Base-by-base conservation (phyloP, 2,113 vertebrate genomes). In the Henicopernis longicauda region DNA sequence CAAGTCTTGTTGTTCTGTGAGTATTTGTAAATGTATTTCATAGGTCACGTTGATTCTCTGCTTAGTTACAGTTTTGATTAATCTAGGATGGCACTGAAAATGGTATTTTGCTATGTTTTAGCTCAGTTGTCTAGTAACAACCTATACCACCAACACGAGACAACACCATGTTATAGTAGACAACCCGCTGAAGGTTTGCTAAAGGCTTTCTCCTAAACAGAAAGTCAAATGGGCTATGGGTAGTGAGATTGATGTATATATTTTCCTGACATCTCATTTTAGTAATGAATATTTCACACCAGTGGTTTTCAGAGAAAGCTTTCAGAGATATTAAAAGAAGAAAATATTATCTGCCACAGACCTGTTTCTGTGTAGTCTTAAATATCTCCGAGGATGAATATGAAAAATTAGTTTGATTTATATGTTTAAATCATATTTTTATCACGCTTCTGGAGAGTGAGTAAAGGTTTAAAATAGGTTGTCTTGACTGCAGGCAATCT, bases 1-100 rank as follows among this genome's bases (percentile, higher is more conserved):
- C 99, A 40, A 99, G 99, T 86, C 98, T 99, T 9, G 99, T 99
- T 47, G 99, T 99, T 69, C 98, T 99, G 99, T 99, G 98, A 99
- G 99, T 99, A 71, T 78, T 22, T 18, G 7, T 15, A 36, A 12
- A 40, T 65, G 52, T 52, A 7, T 91, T 86, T 36, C 22, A 2
- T 9, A 4, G 52, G 17, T 47, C 8, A 8, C 36, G 81, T 40
- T 3, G 20, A 27, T 77, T 54, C 21, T 81, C 6, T 87, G 8
- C 38, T 77, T 16, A 9, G 23, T 57, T 66, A n/a, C 25, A 8
- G 31, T 49, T 92, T 21, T 19, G 45, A 34, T 90, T 62, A 32
- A 38, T 29, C 31, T 20, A 7, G 23, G 26, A 6, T 71, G 47
- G 54, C 36, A 31, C 23, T 32, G 31, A 29, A 69, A 76, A 55